Conservation (phyloP, 2,888 invertebrate genomes). For the Volucella inflata region DNA sequence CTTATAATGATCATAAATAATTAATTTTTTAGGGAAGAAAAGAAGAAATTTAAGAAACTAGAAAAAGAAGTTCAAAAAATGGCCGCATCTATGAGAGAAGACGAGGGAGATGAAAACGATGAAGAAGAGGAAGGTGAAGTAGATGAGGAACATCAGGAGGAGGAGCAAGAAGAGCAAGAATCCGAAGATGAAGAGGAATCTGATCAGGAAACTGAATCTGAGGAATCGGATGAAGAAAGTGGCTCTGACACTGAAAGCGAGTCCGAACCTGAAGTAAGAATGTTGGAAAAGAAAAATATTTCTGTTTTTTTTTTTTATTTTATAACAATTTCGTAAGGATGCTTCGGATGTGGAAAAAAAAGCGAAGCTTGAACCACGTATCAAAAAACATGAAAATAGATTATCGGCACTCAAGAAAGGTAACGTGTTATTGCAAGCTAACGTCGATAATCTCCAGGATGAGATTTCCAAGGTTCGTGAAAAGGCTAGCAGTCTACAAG, state of each 20-base stretch:
- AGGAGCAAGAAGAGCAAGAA: constrained; percentile 83
- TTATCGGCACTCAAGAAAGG: constrained; percentile 93
- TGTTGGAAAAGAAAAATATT: neutral
- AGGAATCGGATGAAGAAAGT: constrained; percentile 84
- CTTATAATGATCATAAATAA: neutral
- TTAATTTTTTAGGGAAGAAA: constrained; percentile 86
- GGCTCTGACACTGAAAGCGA: constrained; percentile 86
- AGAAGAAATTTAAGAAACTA: constrained; percentile 91
- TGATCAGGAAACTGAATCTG: constrained; percentile 83
- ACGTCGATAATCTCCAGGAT: constrained; percentile 93
- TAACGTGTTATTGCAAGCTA: constrained; percentile 93
- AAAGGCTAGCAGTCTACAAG: constrained; percentile 90
- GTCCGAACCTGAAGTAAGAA: constrained; percentile 79
- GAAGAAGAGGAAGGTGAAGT: constrained; percentile 87
- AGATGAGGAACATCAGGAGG: constrained; percentile 84
- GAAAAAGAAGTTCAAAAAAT: constrained; percentile 96
- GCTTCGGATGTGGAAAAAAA: constrained; percentile 88
- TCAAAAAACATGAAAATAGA: constrained; percentile 91
- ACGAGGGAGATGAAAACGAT: constrained; percentile 89
- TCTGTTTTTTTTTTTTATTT: constrained; percentile 53
- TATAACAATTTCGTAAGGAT: constrained; percentile 84
- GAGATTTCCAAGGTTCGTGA: constrained; percentile 93
- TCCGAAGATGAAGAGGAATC: constrained; percentile 81
- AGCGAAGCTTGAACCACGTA: constrained; percentile 86
- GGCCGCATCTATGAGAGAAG: constrained; percentile 93